Evolutionary conservation across 2,113 vertebrate genomes (phyloP).

Genomic region (Serinus canaria): DNA sequence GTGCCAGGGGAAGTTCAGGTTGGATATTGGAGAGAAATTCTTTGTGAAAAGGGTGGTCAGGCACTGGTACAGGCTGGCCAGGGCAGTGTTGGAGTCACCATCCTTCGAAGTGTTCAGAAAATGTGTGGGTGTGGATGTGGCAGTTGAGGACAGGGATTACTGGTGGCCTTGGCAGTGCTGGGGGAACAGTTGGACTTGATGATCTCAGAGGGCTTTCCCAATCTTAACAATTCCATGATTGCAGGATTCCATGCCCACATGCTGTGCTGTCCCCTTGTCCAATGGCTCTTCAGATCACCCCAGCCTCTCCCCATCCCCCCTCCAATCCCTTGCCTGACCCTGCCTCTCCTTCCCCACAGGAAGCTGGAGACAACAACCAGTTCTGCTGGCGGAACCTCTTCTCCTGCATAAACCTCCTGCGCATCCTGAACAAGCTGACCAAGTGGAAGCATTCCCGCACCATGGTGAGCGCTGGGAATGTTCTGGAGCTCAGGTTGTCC

Average conservation of each 20-base stretch:
- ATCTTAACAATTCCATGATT: accelerated
- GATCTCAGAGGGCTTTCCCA: neutral
- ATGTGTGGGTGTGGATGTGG: neutral
- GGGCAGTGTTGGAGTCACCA: neutral
- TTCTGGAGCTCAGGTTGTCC: neutral
- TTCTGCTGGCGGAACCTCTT: constrained; percentile 99
- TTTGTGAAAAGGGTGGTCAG: neutral
- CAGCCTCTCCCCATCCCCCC: neutral
- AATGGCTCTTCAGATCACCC: neutral
- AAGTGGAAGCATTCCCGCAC: constrained; percentile 99
- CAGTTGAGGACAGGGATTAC: no score
- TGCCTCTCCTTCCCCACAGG: constrained; percentile 69
- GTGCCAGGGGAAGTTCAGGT: neutral
- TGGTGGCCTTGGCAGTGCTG: neutral
- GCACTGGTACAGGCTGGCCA: neutral
- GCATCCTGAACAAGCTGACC: constrained; percentile 97
- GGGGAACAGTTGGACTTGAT: neutral
- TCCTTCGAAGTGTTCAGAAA: neutral
- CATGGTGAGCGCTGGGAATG: constrained; percentile 78
- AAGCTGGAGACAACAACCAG: constrained; percentile 97
- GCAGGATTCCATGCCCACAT: neutral
- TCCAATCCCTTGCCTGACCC: neutral
- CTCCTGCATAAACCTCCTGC: constrained; percentile 95
- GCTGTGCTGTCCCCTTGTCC: no score
- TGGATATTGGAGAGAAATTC: neutral